Percentiles rank a stretch among this genome's conserved stretches.
Conservation (phyloP, 2,113 vertebrate species). For the Epinephelus lanceolatus region DNA sequence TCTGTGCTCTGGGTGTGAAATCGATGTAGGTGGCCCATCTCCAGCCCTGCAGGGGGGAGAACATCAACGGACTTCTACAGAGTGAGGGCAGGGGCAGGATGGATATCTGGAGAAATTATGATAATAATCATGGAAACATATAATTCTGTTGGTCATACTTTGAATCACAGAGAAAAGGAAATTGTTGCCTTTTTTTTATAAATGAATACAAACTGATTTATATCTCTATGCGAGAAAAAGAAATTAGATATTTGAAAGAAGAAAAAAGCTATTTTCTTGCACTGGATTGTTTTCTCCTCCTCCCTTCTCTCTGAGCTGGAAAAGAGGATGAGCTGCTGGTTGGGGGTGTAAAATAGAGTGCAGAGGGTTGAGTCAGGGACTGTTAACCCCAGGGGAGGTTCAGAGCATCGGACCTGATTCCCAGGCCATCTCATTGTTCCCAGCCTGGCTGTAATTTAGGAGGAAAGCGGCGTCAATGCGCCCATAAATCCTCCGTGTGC, state of each 20-base stretch:
- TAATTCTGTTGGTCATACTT: slow-evolving; percentile 55
- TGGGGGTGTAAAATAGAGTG: slow-evolving; percentile 45
- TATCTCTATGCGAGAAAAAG: background rate
- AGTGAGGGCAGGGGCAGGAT: slow-evolving; percentile 23
- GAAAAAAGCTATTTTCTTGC: background rate
- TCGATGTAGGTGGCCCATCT: slow-evolving; percentile 75
- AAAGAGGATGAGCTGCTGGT: slow-evolving; percentile 36
- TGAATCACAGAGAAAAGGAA: slow-evolving; percentile 28
- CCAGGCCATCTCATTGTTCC: slow-evolving; percentile 72
- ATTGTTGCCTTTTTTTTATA: slow-evolving; percentile 9
- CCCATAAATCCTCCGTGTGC: slow-evolving; percentile 69
- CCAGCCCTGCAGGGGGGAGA: slow-evolving; percentile 35
- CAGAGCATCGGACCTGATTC: slow-evolving; percentile 61
- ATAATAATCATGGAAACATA: slow-evolving; percentile 48
- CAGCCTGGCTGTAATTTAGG: slow-evolving; percentile 66
- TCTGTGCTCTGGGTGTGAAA: slow-evolving; percentile 73
- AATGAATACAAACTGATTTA: slow-evolving; percentile 32
- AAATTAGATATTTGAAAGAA: slow-evolving; percentile 15
- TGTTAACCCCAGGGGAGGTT: slow-evolving; percentile 65
- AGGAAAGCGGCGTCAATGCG: slow-evolving; percentile 64
- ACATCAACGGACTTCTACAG: slow-evolving; percentile 16
- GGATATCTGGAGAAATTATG: slow-evolving; percentile 49
- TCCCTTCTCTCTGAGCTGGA: slow-evolving; percentile 13
- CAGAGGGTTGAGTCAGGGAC: slow-evolving; percentile 65
- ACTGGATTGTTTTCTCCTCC: slow-evolving; percentile 28